Evolutionary conservation across 2,797 vertebrate genomes (phyloP).

Genomic region (Lateolabrax maculatus): DNA sequence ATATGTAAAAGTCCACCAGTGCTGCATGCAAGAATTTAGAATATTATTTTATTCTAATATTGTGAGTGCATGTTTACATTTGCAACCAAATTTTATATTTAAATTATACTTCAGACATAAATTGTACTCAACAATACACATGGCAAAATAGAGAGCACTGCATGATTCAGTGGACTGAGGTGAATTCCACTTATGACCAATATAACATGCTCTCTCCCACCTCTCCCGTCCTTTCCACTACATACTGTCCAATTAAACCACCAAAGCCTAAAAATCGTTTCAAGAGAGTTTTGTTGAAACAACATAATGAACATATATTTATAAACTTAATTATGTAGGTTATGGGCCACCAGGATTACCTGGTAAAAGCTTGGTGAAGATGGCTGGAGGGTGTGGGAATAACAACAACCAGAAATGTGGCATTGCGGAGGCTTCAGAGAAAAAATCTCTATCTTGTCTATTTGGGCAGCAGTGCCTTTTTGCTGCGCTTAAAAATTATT

Average conservation of each 20-base stretch:
- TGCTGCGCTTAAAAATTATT: conserved; percentile 69
- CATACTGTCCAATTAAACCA: conserved; percentile 26
- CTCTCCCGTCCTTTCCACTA: conserved; percentile 30
- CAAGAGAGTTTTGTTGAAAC: conserved; percentile 4
- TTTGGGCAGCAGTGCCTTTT: conserved; percentile 69
- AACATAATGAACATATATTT: conserved; percentile 20
- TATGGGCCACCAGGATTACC: conserved; percentile 39
- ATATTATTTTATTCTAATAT: background rate
- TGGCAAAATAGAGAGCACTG: conserved; percentile 17
- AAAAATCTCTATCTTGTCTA: conserved; percentile 66
- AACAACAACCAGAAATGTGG: conserved; percentile 65
- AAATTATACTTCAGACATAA: background rate
- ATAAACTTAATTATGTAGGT: conserved; percentile 30
- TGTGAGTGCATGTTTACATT: conserved; percentile 3
- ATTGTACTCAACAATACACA: background rate
- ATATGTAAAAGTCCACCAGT: conserved; percentile 8
- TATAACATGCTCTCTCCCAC: conserved; percentile 33
- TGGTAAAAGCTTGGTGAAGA: conserved; percentile 60
- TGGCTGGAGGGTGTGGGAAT: conserved; percentile 53
- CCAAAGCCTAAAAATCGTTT: conserved; percentile 29
- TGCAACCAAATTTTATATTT: conserved; percentile 32
- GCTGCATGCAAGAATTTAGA: conserved; percentile 12
- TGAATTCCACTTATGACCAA: conserved; percentile 46
- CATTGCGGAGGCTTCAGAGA: conserved; percentile 68
- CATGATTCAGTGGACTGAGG: conserved; percentile 16